These are phyloP conservation scores for Endomychus coccineus DNA, from an alignment of 2,888 invertebrate species.

Conservation along the genomic window DNA sequence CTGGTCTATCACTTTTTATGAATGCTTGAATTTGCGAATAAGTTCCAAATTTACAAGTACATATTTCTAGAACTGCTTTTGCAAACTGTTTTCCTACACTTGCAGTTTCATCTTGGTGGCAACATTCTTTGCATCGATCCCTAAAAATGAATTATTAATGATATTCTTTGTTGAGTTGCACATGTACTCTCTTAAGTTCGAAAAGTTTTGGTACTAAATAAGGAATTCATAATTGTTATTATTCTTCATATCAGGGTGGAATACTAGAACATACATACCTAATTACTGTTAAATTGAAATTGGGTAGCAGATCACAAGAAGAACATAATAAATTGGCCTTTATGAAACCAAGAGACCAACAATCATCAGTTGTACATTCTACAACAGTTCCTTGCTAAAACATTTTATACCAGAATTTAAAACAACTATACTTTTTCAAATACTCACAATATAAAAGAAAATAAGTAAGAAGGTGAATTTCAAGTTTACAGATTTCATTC, in stretches of 20 bases:
- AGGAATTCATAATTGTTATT: not conserved
- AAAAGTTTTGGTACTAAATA: not conserved
- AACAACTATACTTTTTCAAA: too few species aligned
- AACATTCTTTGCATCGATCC: constrained; percentile 70
- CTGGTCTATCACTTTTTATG: constrained; percentile 85
- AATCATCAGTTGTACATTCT: constrained; percentile 70
- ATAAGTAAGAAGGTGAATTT: too few species aligned
- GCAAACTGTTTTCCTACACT: constrained; percentile 70
- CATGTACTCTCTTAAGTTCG: not conserved
- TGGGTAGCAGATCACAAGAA: constrained; percentile 76
- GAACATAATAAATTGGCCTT: constrained; percentile 81
- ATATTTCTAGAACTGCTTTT: constrained; percentile 88
- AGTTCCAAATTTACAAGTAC: constrained; percentile 96
- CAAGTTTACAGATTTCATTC: too few species aligned
- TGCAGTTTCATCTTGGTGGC: constrained; percentile 64
- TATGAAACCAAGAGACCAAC: constrained; percentile 76
- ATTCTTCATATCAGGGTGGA: too few species aligned
- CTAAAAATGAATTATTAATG: constrained; percentile 33
- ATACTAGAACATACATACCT: constrained; percentile 28
- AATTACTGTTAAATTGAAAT: constrained; percentile 64
- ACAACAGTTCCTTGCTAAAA: too few species aligned
- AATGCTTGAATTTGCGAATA: constrained; percentile 99
- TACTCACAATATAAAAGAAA: too few species aligned
- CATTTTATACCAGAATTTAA: too few species aligned
- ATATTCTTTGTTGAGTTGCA: too few species aligned